Evolutionary conservation across 2,888 invertebrate genomes (phyloP).

Genomic region (Morpho achilles): DNA sequence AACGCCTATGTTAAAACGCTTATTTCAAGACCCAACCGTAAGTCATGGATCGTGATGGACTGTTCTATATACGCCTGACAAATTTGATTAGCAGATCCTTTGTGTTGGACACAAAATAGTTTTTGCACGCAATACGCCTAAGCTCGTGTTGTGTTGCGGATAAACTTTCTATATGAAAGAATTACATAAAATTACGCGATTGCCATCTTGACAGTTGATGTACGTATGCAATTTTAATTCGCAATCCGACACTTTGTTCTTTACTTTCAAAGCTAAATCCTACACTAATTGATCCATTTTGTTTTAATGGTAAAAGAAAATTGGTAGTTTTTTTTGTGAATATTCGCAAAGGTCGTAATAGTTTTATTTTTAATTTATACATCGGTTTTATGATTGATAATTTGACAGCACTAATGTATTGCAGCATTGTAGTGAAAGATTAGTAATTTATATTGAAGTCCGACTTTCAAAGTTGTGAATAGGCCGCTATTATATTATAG

Average conservation of each 20-base stretch:
- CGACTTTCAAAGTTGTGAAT: too few species aligned
- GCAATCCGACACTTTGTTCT: constrained; percentile 9
- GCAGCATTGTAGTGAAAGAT: too few species aligned
- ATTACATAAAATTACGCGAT: constrained; percentile 14
- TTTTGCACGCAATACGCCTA: constrained; percentile 11
- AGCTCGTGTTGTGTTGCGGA: constrained; percentile 6
- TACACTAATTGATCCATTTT: constrained; percentile 1
- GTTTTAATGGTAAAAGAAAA: background rate
- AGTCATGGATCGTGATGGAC: constrained; percentile 17
- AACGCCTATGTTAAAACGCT: background rate
- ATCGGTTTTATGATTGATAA: too few species aligned
- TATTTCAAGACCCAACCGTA: constrained; percentile 2
- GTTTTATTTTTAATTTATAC: too few species aligned
- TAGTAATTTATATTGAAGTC: too few species aligned
- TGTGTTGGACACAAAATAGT: constrained; percentile 12
- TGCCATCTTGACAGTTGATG: constrained; percentile 8
- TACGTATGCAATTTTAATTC: constrained; percentile 9
- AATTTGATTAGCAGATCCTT: constrained; percentile 22
- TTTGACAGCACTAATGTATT: too few species aligned
- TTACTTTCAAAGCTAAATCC: background rate
- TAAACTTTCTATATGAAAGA: constrained; percentile 13
- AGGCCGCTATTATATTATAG: too few species aligned
- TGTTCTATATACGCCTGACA: constrained; percentile 17
- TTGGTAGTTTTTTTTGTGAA: background rate
- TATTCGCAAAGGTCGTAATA: too few species aligned